Evolutionary conservation across 2,113 vertebrate genomes (phyloP), one percentile per base, ranked within the genome.

Genomic region (Hippocampus abdominalis): DNA sequence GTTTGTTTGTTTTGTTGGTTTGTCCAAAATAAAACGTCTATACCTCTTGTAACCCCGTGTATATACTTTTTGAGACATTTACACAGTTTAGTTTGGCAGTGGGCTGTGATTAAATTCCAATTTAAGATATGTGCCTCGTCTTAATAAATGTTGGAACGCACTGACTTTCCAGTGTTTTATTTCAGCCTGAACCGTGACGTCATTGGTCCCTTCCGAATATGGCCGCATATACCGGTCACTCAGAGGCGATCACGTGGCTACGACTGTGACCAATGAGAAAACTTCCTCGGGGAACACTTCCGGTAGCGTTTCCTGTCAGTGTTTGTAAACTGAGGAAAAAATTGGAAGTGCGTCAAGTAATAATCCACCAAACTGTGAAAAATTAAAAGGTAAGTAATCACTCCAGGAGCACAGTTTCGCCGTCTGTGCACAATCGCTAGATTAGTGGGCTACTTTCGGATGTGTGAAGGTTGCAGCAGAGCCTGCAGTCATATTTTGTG

Each of bases 301-400:
- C 92, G 91, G 91, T 90, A 81, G 80, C 77, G 85, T 91, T 93
- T 93, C 92, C 92, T 93, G 92, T 85, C 86, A 87, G 86, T 93
- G 92, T 92, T 93, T 92, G 90, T 93, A 93, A 93, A 93, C 92
- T 92, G 92, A 88, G 81, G 81, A 65, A 86, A 89, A 86, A 90
- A 84, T 89, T 90, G 88, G 84, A 91, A 90, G 84, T 89, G 78
- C 84, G 86, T 89, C 82, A 90, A 91, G 77, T 88, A 86, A 87
- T 73, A 75, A 74, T 68, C 80, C 21, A 8, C 69, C 46, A 61
- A 80, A 70, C 66, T 73, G 53, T 46, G 42, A 63, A 76, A 76
- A 78, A 71, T 67, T 66, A 29, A 88, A 87, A 88, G 91, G 84
- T 86, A 86, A 88, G 87, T 42, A 0, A 54, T 46, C 4, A 0